phyloP scores from a whole-genome alignment of 2,113 vertebrate species.

The Lamprotornis superbus region DNA sequence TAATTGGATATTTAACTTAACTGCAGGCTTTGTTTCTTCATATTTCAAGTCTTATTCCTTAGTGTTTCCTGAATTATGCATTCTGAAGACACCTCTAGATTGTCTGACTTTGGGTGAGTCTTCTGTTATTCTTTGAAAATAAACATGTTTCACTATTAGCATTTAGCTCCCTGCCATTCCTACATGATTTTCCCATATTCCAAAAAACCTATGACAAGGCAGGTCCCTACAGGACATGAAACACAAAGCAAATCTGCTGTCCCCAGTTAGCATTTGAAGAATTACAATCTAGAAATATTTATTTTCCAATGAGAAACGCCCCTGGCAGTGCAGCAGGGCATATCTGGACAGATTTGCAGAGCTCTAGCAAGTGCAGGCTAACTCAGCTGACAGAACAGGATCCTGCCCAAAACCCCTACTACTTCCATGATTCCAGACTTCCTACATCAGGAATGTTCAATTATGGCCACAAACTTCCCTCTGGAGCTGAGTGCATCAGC shows the following conservation, averaged over 20 bases:
- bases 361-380: fast-evolving
- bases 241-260: background rate
- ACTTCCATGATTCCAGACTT: fast-evolving
- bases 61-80: conserved; percentile 27
- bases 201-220: background rate
- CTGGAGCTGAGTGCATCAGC: background rate
- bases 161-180: background rate
- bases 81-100: conserved; percentile 23
- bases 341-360: background rate
- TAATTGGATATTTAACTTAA: conserved; percentile 77
- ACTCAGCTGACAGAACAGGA: background rate
- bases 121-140: background rate
- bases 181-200: background rate
- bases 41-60: conserved; percentile 54
- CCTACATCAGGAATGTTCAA: fast-evolving
- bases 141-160: background rate
- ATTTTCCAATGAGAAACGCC: background rate
- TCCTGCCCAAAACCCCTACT: background rate
- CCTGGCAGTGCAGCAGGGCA: background rate
- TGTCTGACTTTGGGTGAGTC: background rate
- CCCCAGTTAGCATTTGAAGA: background rate
- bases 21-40: conserved; percentile 55
- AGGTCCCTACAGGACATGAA: background rate
- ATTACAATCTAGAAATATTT: background rate
- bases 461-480: background rate